phyloP scores from a whole-genome alignment of 2,888 invertebrate species.

The Pristionchus maxplancki region DNA sequence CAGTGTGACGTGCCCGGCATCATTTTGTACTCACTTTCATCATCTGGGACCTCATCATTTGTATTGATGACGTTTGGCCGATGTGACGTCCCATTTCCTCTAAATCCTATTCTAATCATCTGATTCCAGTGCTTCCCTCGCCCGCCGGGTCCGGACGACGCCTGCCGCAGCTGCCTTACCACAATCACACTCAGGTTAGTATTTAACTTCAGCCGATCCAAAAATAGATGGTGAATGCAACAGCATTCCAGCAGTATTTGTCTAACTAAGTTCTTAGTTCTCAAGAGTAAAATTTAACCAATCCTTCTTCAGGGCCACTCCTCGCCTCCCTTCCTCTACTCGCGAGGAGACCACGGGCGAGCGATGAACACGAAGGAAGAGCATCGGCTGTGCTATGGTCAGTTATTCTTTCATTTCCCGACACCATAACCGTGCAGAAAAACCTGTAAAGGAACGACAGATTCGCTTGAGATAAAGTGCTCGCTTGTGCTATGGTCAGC shows the following conservation, averaged over 20 bases:
- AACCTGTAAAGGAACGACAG: too few species aligned
- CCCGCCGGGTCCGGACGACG: constrained; percentile 42
- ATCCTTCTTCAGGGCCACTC: constrained; percentile 19
- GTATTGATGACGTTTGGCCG: too few species aligned
- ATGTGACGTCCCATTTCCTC: too few species aligned
- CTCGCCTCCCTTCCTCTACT: constrained; percentile 24
- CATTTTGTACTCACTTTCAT: neutral
- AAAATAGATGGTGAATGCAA: too few species aligned
- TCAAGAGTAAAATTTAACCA: too few species aligned
- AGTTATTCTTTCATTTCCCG: neutral
- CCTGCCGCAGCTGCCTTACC: constrained; percentile 26
- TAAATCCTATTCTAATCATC: neutral
- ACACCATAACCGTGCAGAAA: too few species aligned
- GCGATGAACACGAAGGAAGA: constrained; percentile 42
- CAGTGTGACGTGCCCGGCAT: neutral
- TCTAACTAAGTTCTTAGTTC: too few species aligned
- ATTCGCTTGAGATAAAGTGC: too few species aligned
- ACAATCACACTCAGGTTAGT: neutral
- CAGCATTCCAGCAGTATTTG: too few species aligned
- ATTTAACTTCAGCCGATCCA: neutral
- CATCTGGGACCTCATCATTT: too few species aligned
- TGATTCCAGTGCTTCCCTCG: constrained; percentile 22
- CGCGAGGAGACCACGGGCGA: neutral
- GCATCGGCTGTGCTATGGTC: constrained; percentile 45
- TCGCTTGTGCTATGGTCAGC: neutral